Conservation (phyloP, 2,888 invertebrate species). For the Nephrotoma guestfalica region DNA sequence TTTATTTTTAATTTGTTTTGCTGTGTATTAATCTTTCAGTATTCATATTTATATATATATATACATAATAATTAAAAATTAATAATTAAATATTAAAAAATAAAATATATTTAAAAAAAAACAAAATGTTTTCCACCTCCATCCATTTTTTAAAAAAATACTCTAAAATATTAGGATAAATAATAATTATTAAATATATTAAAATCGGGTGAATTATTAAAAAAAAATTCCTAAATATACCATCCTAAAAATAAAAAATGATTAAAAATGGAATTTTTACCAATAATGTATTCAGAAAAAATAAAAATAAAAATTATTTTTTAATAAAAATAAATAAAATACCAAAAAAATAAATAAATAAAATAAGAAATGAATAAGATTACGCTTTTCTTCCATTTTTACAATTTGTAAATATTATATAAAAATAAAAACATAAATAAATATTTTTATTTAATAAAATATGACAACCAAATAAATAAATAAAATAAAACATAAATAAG, state of each 20-base stretch:
- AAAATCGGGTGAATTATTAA: neutral
- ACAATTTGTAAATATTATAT: neutral
- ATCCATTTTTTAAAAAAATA: constrained; percentile 1
- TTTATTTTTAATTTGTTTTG: neutral
- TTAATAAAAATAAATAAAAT: neutral
- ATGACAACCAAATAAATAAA: neutral
- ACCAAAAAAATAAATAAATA: neutral
- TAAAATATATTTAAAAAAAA: neutral
- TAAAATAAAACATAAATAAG: neutral
- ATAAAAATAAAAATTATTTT: neutral
- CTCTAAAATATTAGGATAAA: neutral
- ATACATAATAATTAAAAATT: neutral
- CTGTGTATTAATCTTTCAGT: neutral
- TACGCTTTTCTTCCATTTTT: constrained; percentile 5
- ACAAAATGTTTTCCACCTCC: constrained; percentile 3
- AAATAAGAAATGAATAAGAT: neutral
- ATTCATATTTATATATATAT: neutral
- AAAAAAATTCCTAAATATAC: neutral
- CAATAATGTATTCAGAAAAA: constrained; percentile 4
- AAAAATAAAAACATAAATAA: neutral
- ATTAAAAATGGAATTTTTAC: constrained; percentile 1
- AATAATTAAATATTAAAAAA: neutral
- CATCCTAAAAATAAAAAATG: neutral
- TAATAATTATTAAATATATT: neutral
- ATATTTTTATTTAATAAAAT: constrained; percentile 2